Evolutionary conservation across 2,888 invertebrate species (phyloP), one percentile per base, ranked within the genome.

Genomic region (Parochlus steinenii): DNA sequence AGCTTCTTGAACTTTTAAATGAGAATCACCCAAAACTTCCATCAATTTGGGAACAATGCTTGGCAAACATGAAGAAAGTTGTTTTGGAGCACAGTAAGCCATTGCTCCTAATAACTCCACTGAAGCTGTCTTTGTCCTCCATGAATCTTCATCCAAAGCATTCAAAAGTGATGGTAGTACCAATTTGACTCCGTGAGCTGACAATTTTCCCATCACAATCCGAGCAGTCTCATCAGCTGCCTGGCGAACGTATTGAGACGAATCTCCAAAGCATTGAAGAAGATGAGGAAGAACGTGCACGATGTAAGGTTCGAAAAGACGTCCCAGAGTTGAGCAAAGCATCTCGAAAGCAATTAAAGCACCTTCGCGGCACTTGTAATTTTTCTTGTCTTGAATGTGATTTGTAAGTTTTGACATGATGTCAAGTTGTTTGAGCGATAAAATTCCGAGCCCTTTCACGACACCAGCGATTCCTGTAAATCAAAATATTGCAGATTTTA

Each of bases 41-140:
- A 95, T 93, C 24, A 98, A 67, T 52, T 92, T 90, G 12, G 98
- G 98, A 40, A 99, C 97, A 55, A 99, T 97, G 54, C 81, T 89
- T 3, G 98, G 98, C 47, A 98, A 66, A 56, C 97, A 97, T 2
- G 93, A 90, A 4, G 95, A 95, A 42, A 99, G 64, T 59, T 99
- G 98, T 56, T 95, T 93, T 0, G 98, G 98, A 1, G 98, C 98
- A 61, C 97, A 98, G 62, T 81, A 93, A 1, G 97, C 95, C 95
- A 98, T 97, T 8, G 93, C 89, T 7, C 97, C 95, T 17, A 97
- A 66, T 35, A 97, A 62, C 55, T 97, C 95, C 38, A 95, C 87
- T 0, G 93, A 92, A 19, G 92, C 89, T 6, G 87, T 86, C 61
- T 95, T 95, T 2, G 98, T 98, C 50, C 98, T 67, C 98, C 98